Evolutionary conservation across 2,113 vertebrate species (phyloP).

Genomic region (Sphaerodactylus townsendi): DNA sequence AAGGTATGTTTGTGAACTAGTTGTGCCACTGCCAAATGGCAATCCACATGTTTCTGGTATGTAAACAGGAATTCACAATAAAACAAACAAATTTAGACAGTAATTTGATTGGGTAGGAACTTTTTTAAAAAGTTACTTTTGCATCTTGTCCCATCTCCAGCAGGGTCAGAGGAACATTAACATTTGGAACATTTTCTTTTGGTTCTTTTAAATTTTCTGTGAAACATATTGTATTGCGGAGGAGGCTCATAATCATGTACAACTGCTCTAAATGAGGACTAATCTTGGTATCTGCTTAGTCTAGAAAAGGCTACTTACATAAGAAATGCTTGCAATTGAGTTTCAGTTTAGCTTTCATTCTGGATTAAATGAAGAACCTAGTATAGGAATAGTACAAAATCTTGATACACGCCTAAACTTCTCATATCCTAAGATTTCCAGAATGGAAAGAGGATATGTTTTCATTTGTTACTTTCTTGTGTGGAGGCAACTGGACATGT

Average conservation of each 20-base stretch:
- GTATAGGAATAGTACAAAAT: not conserved
- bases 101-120: not conserved
- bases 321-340: not conserved
- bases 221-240: too few relatives aligned
- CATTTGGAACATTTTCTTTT: not conserved
- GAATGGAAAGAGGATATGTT: not conserved
- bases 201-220: not conserved
- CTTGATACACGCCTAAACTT: not conserved
- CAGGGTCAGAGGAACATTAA: not conserved
- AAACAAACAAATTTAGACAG: slow-evolving; percentile 16
- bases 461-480: too few relatives aligned
- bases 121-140: not conserved
- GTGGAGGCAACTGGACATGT: too few relatives aligned
- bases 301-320: not conserved
- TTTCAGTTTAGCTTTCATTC: not conserved
- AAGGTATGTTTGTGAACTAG: not conserved
- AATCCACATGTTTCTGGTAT: not conserved
- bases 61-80: slow-evolving; percentile 23
- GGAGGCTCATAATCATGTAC: not conserved
- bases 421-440: not conserved
- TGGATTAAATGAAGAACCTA: not conserved
- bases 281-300: not conserved
- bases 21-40: not conserved
- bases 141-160: not conserved
- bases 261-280: not conserved